Evolutionary conservation across 2,888 invertebrate genomes (phyloP).

Genomic region (Stomorhina lunata): DNA sequence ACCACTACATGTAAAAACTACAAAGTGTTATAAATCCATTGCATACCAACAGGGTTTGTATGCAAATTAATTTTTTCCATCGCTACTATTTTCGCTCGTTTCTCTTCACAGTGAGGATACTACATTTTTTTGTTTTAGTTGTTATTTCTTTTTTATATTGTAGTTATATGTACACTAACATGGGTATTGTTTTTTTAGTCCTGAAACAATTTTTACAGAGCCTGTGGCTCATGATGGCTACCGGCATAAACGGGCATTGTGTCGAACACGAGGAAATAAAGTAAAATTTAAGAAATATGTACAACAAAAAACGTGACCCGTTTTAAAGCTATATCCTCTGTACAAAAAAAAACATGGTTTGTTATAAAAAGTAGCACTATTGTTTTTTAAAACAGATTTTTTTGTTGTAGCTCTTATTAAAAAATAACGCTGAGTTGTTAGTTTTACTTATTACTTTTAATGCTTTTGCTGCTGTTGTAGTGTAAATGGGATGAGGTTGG

Average conservation of each 20-base stretch:
- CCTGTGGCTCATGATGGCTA: conserved; percentile 52
- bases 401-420: not conserved
- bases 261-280: not conserved
- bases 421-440: conserved; percentile 34
- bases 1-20: not conserved
- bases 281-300: conserved; percentile 6
- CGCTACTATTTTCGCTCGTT: conserved; percentile 4
- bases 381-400: conserved; percentile 24
- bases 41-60: conserved; percentile 52
- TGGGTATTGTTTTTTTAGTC: conserved; percentile 22
- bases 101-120: not conserved
- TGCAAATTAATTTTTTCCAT: conserved; percentile 58
- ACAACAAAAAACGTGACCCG: conserved; percentile 46
- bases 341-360: not conserved
- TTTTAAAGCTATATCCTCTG: conserved; percentile 35
- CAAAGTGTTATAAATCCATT: conserved; percentile 25
- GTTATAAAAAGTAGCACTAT: not conserved
- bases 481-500: too few relatives aligned
- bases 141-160: conserved; percentile 3
- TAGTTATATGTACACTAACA: conserved; percentile 3
- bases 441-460: conserved; percentile 10
- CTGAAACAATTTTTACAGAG: conserved; percentile 20
- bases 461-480: too few relatives aligned
- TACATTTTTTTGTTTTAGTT: not conserved
- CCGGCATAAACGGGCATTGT: conserved; percentile 41